These are phyloP conservation scores for Hyposoter didymator DNA, from an alignment of 2,888 invertebrate species.

Conservation along the genomic window DNA sequence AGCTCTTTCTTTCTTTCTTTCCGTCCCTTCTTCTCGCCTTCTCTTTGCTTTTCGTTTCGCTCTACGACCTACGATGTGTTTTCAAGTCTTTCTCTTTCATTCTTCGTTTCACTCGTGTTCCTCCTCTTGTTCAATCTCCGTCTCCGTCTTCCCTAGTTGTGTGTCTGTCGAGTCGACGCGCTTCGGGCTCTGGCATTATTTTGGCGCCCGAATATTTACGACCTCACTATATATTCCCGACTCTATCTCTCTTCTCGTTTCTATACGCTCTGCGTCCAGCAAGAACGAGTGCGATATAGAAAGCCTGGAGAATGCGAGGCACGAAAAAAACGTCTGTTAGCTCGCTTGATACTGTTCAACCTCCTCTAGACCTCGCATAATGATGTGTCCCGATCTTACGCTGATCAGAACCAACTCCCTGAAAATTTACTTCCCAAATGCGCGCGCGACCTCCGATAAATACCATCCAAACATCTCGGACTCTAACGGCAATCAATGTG, in stretches of 20 bases:
- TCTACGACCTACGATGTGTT: constrained; percentile 56
- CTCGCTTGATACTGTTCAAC: constrained; percentile 69
- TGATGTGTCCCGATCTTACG: constrained; percentile 80
- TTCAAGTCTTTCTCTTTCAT: constrained; percentile 41
- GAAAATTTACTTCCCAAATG: constrained; percentile 77
- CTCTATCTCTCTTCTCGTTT: constrained; percentile 64
- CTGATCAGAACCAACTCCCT: constrained; percentile 74
- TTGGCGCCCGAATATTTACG: constrained; percentile 83
- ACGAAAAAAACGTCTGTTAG: constrained; percentile 22
- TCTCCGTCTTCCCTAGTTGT: constrained; percentile 44
- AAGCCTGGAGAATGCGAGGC: not conserved
- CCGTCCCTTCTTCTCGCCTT: constrained; percentile 19
- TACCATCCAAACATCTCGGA: constrained; percentile 38
- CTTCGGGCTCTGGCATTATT: constrained; percentile 81
- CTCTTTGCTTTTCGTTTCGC: constrained; percentile 30
- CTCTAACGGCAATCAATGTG: constrained; percentile 8
- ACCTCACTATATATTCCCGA: constrained; percentile 77
- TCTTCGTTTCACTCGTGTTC: constrained; percentile 24
- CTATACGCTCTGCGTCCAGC: constrained; percentile 12
- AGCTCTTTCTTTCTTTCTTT: constrained; percentile 51
- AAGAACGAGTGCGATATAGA: constrained; percentile 40
- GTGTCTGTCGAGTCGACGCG: constrained; percentile 72
- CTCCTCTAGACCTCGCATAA: constrained; percentile 76
- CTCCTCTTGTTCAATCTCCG: constrained; percentile 33
- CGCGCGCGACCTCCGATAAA: not conserved